These are phyloP conservation scores for Drosophila cracens DNA, from an alignment of 2,888 invertebrate genomes.

Conservation along the genomic window DNA sequence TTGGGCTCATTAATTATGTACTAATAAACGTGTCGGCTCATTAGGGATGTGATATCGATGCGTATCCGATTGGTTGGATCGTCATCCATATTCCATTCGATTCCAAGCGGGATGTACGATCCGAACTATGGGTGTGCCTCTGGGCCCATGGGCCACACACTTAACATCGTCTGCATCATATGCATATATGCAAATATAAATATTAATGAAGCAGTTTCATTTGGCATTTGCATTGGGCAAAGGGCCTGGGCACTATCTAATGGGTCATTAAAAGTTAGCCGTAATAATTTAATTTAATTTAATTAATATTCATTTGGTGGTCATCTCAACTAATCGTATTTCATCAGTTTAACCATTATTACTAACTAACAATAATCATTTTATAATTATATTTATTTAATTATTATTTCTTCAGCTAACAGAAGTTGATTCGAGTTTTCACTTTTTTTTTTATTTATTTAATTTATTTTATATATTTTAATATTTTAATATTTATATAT, in stretches of 20 bases:
- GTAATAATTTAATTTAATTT: constrained; percentile 42
- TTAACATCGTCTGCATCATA: not conserved
- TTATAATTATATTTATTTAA: not conserved
- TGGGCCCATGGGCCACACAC: constrained; percentile 30
- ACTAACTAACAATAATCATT: constrained; percentile 1
- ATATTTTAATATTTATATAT: not conserved
- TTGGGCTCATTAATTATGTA: constrained; percentile 51
- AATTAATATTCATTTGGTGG: constrained; percentile 49
- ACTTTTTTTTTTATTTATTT: not conserved
- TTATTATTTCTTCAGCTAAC: not conserved
- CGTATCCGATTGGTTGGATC: not conserved
- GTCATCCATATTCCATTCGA: not conserved
- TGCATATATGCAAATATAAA: constrained; percentile 27
- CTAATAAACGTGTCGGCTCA: constrained; percentile 62
- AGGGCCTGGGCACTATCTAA: constrained; percentile 38
- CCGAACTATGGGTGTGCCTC: constrained; percentile 37
- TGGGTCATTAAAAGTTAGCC: constrained; percentile 32
- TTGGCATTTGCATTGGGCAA: constrained; percentile 48
- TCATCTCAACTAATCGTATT: constrained; percentile 26
- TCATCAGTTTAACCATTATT: constrained; percentile 2
- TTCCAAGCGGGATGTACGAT: no score
- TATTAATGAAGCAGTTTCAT: constrained; percentile 49
- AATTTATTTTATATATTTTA: not conserved
- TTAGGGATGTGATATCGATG: constrained; percentile 57
- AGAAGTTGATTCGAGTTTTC: not conserved